phyloP scores from a whole-genome alignment of 2,888 invertebrate species.

The Thelaira solivaga region DNA sequence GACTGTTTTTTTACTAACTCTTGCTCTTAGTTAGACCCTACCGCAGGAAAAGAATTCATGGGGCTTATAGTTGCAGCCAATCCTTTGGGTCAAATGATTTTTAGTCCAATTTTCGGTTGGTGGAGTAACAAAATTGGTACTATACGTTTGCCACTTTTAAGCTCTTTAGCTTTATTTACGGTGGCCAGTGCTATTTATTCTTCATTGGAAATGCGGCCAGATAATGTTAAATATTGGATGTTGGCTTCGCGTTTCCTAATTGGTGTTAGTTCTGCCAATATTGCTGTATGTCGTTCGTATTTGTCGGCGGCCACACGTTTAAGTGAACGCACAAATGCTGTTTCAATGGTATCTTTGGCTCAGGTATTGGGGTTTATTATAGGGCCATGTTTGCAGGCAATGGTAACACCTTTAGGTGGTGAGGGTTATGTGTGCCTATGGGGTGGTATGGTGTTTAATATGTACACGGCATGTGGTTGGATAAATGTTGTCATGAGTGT shows the following conservation, averaged over 20 bases:
- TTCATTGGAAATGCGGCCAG: slow-evolving; percentile 83
- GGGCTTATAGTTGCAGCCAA: slow-evolving; percentile 91
- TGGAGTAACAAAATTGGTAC: slow-evolving; percentile 88
- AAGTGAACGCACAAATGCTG: slow-evolving; percentile 87
- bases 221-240: slow-evolving; percentile 85
- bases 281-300: slow-evolving; percentile 90
- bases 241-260: slow-evolving; percentile 86
- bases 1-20: slow-evolving; percentile 56
- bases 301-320: slow-evolving; percentile 89
- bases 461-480: slow-evolving; percentile 93
- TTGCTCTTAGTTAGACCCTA: slow-evolving; percentile 85
- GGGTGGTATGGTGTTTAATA: slow-evolving; percentile 83
- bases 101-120: slow-evolving; percentile 89
- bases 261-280: slow-evolving; percentile 89
- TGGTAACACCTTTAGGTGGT: slow-evolving; percentile 86
- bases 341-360: slow-evolving; percentile 89
- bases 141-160: slow-evolving; percentile 84
- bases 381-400: slow-evolving; percentile 89
- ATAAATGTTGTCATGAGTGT: slow-evolving; percentile 87
- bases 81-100: slow-evolving; percentile 91
- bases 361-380: slow-evolving; percentile 92
- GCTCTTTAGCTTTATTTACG: slow-evolving; percentile 85
- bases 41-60: slow-evolving; percentile 88
- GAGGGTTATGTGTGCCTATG: slow-evolving; percentile 80
- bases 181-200: slow-evolving; percentile 86